Conservation (phyloP, 1,140 invertebrate species). For the Drosophila bipectinata region DNA sequence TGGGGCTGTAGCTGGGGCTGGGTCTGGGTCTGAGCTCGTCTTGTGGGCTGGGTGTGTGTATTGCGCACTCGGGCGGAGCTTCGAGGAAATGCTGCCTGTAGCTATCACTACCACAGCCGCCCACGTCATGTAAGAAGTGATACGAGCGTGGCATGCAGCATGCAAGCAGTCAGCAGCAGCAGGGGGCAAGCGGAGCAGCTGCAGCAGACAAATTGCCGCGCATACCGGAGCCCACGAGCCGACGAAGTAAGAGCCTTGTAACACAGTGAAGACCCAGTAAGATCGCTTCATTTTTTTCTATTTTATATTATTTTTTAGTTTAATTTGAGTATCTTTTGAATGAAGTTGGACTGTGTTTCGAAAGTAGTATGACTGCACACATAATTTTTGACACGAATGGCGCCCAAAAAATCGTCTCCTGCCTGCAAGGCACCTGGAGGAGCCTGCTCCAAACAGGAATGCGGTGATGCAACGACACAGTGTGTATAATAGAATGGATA, state of each 20-base stretch:
- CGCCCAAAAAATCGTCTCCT: slow-evolving; percentile 24
- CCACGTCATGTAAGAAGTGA: slow-evolving; percentile 47
- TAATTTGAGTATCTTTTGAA: not conserved
- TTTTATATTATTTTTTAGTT: not conserved
- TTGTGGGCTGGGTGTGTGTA: not conserved
- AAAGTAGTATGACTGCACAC: slow-evolving; percentile 51
- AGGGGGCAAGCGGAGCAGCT: slow-evolving; percentile 1
- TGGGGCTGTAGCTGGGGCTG: not conserved
- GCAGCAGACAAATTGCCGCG: slow-evolving; percentile 49
- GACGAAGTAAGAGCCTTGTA: slow-evolving; percentile 14
- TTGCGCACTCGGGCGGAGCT: not conserved
- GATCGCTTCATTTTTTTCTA: not conserved
- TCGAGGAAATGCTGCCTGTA: slow-evolving; percentile 46
- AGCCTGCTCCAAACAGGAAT: not conserved
- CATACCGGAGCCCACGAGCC: slow-evolving; percentile 31
- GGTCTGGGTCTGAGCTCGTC: not conserved
- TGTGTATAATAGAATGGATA: not conserved
- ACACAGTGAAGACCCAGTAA: slow-evolving; percentile 5
- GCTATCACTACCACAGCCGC: slow-evolving; percentile 15
- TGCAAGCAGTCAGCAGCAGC: slow-evolving; percentile 29
- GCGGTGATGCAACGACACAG: not conserved
- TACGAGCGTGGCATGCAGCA: slow-evolving; percentile 33
- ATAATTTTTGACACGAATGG: slow-evolving; percentile 15
- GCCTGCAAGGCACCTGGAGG: not conserved
- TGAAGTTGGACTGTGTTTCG: slow-evolving; percentile 14